A percentile compares a stretch with the other conserved stretches of the same genome.
These are phyloP conservation scores for Eudyptes chrysolophus DNA, from an alignment of 2,113 vertebrate genomes.

Conservation along the genomic window DNA sequence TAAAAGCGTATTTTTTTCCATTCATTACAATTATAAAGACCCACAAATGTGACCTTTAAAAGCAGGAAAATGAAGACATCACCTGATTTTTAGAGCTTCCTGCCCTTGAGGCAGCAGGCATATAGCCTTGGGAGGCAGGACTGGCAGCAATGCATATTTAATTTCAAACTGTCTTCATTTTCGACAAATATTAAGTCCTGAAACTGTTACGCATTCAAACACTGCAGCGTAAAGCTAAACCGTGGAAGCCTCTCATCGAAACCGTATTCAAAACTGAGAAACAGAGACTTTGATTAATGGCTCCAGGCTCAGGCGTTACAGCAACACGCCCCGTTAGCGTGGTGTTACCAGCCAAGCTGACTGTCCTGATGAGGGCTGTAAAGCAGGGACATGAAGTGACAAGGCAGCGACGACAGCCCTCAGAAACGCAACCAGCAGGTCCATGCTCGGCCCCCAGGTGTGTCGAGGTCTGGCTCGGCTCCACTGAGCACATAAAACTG, in stretches of 20 bases:
- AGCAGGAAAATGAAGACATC: neutral
- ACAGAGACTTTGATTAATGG: accelerated
- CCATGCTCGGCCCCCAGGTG: accelerated
- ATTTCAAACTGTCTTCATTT: neutral
- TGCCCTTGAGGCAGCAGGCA: neutral
- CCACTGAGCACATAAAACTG: constrained; percentile 1
- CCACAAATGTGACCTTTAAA: neutral
- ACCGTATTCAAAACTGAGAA: accelerated
- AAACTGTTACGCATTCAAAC: neutral
- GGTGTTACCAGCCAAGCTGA: accelerated
- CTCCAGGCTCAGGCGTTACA: accelerated
- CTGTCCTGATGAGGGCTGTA: accelerated
- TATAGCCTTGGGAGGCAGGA: neutral
- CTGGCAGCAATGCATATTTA: neutral
- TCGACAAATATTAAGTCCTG: neutral
- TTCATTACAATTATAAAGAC: neutral
- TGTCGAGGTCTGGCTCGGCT: constrained; percentile 40
- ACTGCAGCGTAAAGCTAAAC: accelerated
- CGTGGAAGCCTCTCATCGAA: neutral
- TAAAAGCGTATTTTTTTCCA: neutral
- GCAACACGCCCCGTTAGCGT: accelerated
- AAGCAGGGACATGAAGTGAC: neutral
- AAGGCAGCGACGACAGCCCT: neutral
- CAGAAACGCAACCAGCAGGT: neutral
- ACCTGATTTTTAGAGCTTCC: neutral